Percentiles rank a stretch among this genome's conserved stretches.
Conservation (phyloP, 1,140 invertebrate genomes). For the Adoxophyes honmai region DNA sequence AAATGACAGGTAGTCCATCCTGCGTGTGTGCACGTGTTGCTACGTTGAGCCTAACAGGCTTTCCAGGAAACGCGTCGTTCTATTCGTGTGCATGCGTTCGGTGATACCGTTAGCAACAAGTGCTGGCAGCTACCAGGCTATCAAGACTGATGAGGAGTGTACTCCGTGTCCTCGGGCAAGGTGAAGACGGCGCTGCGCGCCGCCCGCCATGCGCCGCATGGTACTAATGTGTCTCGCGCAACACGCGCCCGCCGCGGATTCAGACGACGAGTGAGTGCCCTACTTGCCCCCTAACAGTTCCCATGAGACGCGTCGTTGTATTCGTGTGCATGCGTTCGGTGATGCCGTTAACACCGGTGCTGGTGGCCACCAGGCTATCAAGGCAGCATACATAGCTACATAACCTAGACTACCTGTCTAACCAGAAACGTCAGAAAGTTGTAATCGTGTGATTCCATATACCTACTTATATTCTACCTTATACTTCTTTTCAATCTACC, state of each 20-base stretch:
- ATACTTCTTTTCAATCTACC: too few species aligned
- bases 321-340: too few species aligned
- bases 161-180: conserved; percentile 92
- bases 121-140: conserved; percentile 65
- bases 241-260: conserved; percentile 73
- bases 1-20: too few species aligned
- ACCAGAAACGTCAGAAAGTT: too few species aligned
- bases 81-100: too few species aligned
- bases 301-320: not conserved
- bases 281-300: too few species aligned
- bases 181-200: conserved; percentile 90
- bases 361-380: not conserved
- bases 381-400: too few species aligned
- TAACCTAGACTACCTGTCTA: too few species aligned
- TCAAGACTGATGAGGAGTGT: conserved; percentile 86
- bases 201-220: conserved; percentile 92
- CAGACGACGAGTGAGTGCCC: conserved; percentile 2
- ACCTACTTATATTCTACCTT: not conserved
- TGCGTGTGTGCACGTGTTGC: too few species aligned
- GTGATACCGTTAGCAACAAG: not conserved
- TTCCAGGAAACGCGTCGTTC: too few species aligned
- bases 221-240: conserved; percentile 96
- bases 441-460: not conserved
- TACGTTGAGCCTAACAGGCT: too few species aligned
- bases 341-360: not conserved